Conservation (phyloP, 2,797 vertebrate genomes). For the Enteromius mattozi region DNA sequence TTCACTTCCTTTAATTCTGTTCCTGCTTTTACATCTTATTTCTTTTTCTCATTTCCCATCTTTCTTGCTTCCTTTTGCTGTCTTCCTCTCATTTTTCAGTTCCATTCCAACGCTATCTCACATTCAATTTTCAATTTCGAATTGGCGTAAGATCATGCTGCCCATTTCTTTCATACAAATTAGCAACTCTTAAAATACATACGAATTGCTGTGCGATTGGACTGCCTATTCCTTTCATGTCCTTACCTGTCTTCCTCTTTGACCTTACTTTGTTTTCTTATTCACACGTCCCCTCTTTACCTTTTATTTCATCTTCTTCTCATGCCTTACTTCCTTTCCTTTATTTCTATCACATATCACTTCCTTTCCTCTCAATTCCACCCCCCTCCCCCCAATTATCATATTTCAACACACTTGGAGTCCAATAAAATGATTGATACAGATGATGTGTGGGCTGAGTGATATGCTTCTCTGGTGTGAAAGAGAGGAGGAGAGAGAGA, state of each 20-base stretch:
- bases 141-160: too few species aligned
- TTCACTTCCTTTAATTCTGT: neutral
- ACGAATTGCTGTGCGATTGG: too few species aligned
- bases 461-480: conserved; percentile 58
- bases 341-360: conserved; percentile 7
- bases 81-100: neutral
- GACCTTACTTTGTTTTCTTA: conserved; percentile 4
- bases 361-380: conserved; percentile 37
- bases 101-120: neutral
- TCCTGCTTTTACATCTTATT: too few species aligned
- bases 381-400: conserved; percentile 50
- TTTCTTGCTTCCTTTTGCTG: neutral
- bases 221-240: too few species aligned
- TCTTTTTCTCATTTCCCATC: neutral
- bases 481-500: conserved; percentile 34
- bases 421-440: conserved; percentile 60
- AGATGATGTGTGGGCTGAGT: conserved; percentile 63
- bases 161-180: too few species aligned
- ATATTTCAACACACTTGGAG: conserved; percentile 55
- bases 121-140: too few species aligned
- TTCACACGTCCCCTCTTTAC: neutral
- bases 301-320: neutral
- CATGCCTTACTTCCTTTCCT: neutral
- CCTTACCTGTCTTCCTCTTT: neutral
- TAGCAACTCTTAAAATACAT: too few species aligned